phyloP scores from a whole-genome alignment of 2,888 invertebrate genomes.

The Atethmia centrago region DNA sequence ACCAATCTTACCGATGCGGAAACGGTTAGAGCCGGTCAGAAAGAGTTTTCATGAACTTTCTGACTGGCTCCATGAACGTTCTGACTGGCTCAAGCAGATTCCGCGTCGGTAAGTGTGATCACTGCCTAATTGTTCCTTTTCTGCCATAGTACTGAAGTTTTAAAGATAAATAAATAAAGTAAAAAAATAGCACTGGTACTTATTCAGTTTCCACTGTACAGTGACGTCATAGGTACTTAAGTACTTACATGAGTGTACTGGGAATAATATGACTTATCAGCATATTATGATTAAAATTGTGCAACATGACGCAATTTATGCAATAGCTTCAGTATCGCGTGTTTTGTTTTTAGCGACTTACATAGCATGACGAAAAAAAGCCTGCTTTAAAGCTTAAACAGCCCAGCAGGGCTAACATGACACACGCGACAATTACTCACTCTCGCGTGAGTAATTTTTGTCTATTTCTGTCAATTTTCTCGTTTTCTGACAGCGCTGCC shows the following conservation, averaged over 20 bases:
- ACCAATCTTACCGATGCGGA: background rate
- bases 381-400: background rate
- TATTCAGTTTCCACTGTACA: constrained; percentile 5
- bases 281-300: constrained; percentile 9
- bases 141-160: constrained; percentile 19
- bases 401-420: no score
- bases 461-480: no score
- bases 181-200: constrained; percentile 21
- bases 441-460: no score
- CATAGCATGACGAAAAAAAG: constrained; percentile 6
- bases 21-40: background rate
- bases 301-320: constrained; percentile 1
- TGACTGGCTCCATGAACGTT: no score
- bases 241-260: constrained; percentile 11
- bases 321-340: constrained; percentile 5
- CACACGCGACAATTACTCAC: no score
- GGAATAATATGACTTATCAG: constrained; percentile 17
- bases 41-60: background rate
- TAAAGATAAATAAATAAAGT: constrained; percentile 15
- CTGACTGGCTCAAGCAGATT: background rate
- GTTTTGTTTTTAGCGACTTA: constrained; percentile 13
- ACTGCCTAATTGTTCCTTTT: background rate
- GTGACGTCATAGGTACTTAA: constrained; percentile 8
- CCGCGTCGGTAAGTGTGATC: background rate
- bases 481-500: no score